Evolutionary conservation across 1,140 invertebrate genomes (phyloP), one percentile per base, ranked within the genome.

Genomic region (Bombyx mandarina): DNA sequence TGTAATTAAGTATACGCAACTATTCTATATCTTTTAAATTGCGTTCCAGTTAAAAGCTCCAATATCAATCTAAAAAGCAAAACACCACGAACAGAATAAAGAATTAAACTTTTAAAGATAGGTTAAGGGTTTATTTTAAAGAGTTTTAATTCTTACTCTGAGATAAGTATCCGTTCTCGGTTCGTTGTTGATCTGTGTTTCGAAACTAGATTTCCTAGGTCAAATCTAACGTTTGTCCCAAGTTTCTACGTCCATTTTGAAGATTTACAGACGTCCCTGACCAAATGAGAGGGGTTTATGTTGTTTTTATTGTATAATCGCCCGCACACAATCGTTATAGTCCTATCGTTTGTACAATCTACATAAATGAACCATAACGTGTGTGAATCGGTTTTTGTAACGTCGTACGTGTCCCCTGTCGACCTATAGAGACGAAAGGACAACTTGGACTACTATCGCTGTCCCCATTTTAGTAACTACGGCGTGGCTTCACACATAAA

Each of bases 381-480:
- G 45, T 45, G 53, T 54, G 44, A 45, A 22, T 44, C 35, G 45
- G 53, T 54, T 54, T 54, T 54, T 54, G 53, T 45, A 45, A 54
- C 53, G 43, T 44, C 43, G 43, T 45, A 18, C 7, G 12, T 45
- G 53, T 45, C 43, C 53, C 44, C 53, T 45, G 43, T 54, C 44
- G 22, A 54, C 53, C 53, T 54, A 46, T 43, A 51, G 50, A 35
- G 10, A 12, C 44, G 43, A n/a, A 54, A 54, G 53, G 12, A 44
- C 53, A 12, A 8, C 26, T 45, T 18, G 45, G 44, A 54, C 44
- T 44, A 45, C 44, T 22, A 18, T 22, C 43, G 35, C 52, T 7
- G 12, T 45, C 53, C 50, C 26, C 48, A 49, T 49, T 49, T 49
- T 49, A 49, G 48, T 49, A 7, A 18, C 9, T 47, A 12, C 45